A percentile compares a stretch with the other conserved stretches of the same genome.
Evolutionary conservation across 2,113 vertebrate species (phyloP).

Genomic region (Toxostoma redivivum): DNA sequence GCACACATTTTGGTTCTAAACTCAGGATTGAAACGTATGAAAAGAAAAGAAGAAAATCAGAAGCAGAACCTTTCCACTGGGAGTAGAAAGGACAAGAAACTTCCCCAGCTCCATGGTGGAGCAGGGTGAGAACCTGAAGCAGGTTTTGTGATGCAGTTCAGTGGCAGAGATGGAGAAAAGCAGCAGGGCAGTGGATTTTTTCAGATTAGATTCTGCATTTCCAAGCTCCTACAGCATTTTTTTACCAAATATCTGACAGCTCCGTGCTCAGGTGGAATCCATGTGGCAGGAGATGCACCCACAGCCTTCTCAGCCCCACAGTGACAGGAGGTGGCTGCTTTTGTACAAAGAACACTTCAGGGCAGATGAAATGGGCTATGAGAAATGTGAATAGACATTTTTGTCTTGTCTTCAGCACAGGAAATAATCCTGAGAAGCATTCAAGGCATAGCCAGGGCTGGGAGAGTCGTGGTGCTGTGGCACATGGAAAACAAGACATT

Average conservation of each 20-base stretch:
- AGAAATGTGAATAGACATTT: not conserved
- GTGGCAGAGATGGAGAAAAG: not conserved
- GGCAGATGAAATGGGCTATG: not conserved
- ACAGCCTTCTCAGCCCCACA: not conserved
- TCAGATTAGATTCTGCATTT: not conserved
- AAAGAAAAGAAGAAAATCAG: not conserved
- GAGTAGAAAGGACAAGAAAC: not conserved
- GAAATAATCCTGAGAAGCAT: not conserved
- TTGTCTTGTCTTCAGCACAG: not conserved
- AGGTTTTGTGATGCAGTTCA: not conserved
- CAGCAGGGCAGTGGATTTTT: not conserved
- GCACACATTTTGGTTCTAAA: not conserved
- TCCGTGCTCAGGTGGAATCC: not conserved
- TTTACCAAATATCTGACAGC: not conserved
- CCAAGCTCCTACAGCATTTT: not conserved
- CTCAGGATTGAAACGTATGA: not conserved
- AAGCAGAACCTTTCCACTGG: not conserved
- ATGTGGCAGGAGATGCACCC: not conserved
- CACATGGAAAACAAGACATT: accelerated
- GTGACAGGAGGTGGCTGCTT: not conserved
- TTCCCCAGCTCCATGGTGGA: accelerated
- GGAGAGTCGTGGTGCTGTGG: not conserved
- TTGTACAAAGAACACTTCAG: not conserved
- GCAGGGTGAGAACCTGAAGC: not conserved
- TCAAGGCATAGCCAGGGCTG: not conserved